Conservation (phyloP, 2,113 vertebrate genomes). For the Leptodactylus fuscus region DNA sequence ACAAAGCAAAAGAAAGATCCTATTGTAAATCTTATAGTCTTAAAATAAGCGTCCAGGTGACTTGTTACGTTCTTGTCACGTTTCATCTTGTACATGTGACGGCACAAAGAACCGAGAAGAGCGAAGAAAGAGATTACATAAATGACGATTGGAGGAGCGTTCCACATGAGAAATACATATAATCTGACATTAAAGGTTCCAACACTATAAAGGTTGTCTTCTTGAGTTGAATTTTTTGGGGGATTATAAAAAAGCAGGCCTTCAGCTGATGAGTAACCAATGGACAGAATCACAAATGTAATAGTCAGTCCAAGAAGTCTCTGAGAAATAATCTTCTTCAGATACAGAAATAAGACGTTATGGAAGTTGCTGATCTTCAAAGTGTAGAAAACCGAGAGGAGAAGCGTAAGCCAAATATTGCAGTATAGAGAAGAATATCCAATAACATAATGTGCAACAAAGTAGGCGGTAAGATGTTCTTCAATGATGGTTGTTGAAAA, state of each 20-base stretch:
- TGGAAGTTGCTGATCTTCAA: constrained; percentile 10
- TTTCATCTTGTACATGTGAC: constrained; percentile 4
- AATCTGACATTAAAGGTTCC: too few species aligned
- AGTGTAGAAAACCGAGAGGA: background rate
- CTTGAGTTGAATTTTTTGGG: background rate
- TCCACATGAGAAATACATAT: too few species aligned
- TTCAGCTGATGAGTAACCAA: background rate
- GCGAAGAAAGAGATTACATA: background rate
- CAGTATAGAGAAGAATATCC: background rate
- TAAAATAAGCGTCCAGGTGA: background rate
- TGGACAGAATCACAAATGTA: background rate
- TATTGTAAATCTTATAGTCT: background rate
- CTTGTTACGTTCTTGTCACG: background rate
- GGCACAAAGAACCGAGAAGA: background rate
- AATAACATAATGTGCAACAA: too few species aligned
- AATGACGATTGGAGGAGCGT: background rate
- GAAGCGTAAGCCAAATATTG: background rate
- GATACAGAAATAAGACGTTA: background rate
- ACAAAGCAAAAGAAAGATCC: background rate
- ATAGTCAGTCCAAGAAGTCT: background rate
- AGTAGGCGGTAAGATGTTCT: too few species aligned
- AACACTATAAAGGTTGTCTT: too few species aligned
- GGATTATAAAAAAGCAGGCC: background rate
- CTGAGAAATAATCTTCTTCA: background rate
- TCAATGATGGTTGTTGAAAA: too few species aligned